These are phyloP conservation scores for Gari tellinella DNA, from an alignment of 2,888 invertebrate genomes.

Conservation along the genomic window DNA sequence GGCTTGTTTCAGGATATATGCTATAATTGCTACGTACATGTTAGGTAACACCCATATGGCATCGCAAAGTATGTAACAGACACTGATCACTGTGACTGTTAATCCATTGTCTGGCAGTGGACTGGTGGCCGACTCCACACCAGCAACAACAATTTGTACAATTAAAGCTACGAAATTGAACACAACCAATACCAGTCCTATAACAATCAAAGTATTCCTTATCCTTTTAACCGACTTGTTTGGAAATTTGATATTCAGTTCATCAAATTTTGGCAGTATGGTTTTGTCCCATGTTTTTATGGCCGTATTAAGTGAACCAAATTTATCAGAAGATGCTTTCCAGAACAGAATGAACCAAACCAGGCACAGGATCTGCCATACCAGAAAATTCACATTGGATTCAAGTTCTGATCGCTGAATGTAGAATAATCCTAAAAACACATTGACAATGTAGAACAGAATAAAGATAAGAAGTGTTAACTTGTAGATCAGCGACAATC, in stretches of 20 bases:
- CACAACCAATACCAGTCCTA: background rate
- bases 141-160: constrained; percentile 4
- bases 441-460: background rate
- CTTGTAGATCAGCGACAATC: too few relatives aligned
- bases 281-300: constrained; percentile 20
- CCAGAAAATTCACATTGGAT: background rate
- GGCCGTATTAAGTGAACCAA: constrained; percentile 10
- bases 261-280: constrained; percentile 14
- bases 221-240: background rate
- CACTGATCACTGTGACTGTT: too few relatives aligned
- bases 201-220: background rate
- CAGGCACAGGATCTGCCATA: constrained; percentile 2
- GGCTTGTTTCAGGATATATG: too few relatives aligned
- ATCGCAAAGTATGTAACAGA: too few relatives aligned
- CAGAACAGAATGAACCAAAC: constrained; percentile 4
- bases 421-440: constrained; percentile 11
- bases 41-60: too few relatives aligned
- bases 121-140: too few relatives aligned
- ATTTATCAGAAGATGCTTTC: constrained; percentile 17
- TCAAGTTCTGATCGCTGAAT: background rate
- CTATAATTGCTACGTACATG: too few relatives aligned
- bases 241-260: constrained; percentile 20
- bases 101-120: too few relatives aligned
- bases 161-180: constrained; percentile 4
- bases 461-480: background rate